phyloP scores from a whole-genome alignment of 2,797 vertebrate species.

The Cheirogaleus major region DNA sequence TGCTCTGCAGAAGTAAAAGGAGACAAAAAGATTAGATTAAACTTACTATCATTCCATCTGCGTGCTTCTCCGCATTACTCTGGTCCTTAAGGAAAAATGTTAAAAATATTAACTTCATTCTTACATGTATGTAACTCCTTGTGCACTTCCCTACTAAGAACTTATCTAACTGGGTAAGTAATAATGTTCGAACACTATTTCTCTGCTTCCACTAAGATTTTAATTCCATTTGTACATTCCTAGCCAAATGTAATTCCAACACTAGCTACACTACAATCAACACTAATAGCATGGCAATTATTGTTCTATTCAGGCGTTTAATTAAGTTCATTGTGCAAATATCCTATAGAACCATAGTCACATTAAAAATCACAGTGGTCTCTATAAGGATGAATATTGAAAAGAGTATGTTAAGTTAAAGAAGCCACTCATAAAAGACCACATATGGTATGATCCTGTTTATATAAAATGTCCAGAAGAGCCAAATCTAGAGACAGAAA shows the following conservation, averaged over 20 bases:
- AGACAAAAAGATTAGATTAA: conserved; percentile 85
- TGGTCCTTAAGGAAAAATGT: conserved; percentile 99
- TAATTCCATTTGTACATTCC: neutral
- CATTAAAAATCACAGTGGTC: neutral
- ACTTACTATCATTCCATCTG: conserved; percentile 99
- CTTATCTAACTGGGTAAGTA: conserved; percentile 1
- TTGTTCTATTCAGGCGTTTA: neutral
- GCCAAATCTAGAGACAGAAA: neutral
- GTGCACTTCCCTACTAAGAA: conserved; percentile 29
- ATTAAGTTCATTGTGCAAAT: neutral
- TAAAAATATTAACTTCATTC: conserved; percentile 88
- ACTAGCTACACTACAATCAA: neutral
- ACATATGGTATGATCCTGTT: neutral
- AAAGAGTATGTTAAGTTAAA: neutral
- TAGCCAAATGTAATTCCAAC: neutral
- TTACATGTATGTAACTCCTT: conserved; percentile 64
- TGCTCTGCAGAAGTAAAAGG: conserved; percentile 87
- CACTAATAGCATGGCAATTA: neutral
- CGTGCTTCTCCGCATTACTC: conserved; percentile 99
- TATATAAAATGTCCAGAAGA: neutral
- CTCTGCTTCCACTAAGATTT: neutral
- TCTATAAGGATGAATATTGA: neutral
- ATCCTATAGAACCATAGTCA: neutral
- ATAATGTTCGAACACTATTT: neutral
- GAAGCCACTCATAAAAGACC: neutral